These are phyloP conservation scores for Micropoecilia bifurca DNA, from an alignment of 2,797 vertebrate genomes.

Conservation along the genomic window DNA sequence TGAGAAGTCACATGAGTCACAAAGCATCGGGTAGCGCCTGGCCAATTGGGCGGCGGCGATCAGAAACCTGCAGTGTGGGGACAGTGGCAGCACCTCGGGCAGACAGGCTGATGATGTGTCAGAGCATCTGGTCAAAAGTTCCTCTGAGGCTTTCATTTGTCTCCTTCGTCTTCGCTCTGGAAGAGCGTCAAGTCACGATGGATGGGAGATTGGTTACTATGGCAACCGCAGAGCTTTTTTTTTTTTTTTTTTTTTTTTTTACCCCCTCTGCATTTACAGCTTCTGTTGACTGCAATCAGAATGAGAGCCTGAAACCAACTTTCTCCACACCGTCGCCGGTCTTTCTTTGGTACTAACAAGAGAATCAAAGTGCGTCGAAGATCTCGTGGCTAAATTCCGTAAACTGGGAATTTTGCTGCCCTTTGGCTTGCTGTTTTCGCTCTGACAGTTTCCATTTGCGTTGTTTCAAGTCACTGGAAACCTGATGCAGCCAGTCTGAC, in stretches of 20 bases:
- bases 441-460: background rate
- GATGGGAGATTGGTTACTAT: conserved; percentile 67
- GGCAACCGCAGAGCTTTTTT: conserved; percentile 64
- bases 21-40: conserved; percentile 17
- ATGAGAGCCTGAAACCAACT: conserved; percentile 55
- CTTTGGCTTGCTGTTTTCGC: conserved; percentile 1
- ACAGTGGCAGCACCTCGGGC: conserved; percentile 10
- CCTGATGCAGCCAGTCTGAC: background rate
- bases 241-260: no score
- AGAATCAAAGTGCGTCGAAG: background rate
- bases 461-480: background rate
- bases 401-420: background rate
- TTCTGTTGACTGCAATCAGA: conserved; percentile 55
- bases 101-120: conserved; percentile 30
- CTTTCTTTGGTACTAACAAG: background rate
- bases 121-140: conserved; percentile 42
- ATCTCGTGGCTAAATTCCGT: background rate
- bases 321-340: conserved; percentile 15
- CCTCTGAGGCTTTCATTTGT: conserved; percentile 35
- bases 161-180: conserved; percentile 60
- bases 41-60: conserved; percentile 16
- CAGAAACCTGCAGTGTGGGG: conserved; percentile 11
- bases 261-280: conserved; percentile 39
- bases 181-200: conserved; percentile 67
- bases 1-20: conserved; percentile 29